These are phyloP conservation scores for Gallinago undulata DNA, from an alignment of 2,113 vertebrate genomes.

Conservation along the genomic window DNA sequence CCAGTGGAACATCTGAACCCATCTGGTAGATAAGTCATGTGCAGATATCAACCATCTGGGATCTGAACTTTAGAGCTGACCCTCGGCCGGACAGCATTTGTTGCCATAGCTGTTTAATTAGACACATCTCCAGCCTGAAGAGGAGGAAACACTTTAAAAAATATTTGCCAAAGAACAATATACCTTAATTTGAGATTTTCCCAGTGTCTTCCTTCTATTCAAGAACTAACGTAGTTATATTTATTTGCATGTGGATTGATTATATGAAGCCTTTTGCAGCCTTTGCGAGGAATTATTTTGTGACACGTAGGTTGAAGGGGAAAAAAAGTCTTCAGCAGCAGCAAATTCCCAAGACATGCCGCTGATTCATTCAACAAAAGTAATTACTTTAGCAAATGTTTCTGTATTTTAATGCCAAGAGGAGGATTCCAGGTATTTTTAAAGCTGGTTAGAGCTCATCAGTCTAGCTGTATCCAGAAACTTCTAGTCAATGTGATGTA, in stretches of 20 bases:
- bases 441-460: neutral
- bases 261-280: neutral
- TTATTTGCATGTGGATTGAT: neutral
- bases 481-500: neutral
- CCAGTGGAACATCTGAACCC: constrained; percentile 60
- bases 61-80: constrained; percentile 57
- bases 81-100: constrained; percentile 28
- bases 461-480: neutral
- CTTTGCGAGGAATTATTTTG: neutral
- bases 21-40: constrained; percentile 54
- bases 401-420: constrained; percentile 28
- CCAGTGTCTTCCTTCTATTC: neutral
- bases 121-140: neutral
- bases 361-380: constrained; percentile 16
- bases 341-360: constrained; percentile 9
- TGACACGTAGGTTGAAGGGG: neutral
- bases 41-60: constrained; percentile 55
- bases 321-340: neutral
- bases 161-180: constrained; percentile 7
- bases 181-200: neutral
- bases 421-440: constrained; percentile 32
- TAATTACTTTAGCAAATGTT: constrained; percentile 64
- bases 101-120: constrained; percentile 54
- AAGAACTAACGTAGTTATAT: neutral
- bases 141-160: constrained; percentile 2